Conservation (phyloP, 2,888 invertebrate species). For the Oscheius myriophilus region DNA sequence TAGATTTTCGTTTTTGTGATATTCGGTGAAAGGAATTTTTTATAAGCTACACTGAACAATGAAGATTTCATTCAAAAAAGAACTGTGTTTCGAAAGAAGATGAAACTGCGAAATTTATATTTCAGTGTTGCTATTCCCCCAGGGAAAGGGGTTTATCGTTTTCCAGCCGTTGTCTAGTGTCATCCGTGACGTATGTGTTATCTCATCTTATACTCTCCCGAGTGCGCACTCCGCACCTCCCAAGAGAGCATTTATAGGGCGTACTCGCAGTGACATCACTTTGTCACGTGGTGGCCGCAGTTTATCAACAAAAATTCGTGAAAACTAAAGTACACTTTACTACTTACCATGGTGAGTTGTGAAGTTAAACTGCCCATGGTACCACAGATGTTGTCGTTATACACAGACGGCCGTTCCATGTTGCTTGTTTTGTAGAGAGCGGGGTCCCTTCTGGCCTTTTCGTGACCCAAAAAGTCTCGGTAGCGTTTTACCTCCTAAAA, state of each 20-base stretch:
- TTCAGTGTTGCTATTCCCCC: too few species aligned
- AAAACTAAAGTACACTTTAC: neutral
- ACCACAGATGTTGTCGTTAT: conserved; percentile 56
- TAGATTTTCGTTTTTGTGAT: too few species aligned
- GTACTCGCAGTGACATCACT: neutral
- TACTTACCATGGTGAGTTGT: conserved; percentile 49
- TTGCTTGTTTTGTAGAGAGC: conserved; percentile 57
- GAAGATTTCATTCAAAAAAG: too few species aligned
- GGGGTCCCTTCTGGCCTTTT: conserved; percentile 57
- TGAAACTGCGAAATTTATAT: too few species aligned
- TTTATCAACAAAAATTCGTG: neutral
- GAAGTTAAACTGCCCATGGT: conserved; percentile 52
- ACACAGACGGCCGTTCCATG: conserved; percentile 45
- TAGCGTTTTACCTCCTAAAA: conserved; percentile 57
- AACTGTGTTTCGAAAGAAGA: too few species aligned
- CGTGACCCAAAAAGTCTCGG: conserved; percentile 58
- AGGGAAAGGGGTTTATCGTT: too few species aligned
- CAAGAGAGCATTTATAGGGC: neutral
- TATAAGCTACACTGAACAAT: too few species aligned
- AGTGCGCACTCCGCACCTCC: too few species aligned
- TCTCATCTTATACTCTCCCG: too few species aligned
- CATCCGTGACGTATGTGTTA: neutral
- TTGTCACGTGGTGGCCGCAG: neutral
- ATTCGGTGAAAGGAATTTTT: too few species aligned
- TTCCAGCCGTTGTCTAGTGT: neutral